A percentile compares a stretch with the other conserved stretches of the same genome.
phyloP scores from a whole-genome alignment of 1,140 invertebrate species.

The Diuraphis noxia region DNA sequence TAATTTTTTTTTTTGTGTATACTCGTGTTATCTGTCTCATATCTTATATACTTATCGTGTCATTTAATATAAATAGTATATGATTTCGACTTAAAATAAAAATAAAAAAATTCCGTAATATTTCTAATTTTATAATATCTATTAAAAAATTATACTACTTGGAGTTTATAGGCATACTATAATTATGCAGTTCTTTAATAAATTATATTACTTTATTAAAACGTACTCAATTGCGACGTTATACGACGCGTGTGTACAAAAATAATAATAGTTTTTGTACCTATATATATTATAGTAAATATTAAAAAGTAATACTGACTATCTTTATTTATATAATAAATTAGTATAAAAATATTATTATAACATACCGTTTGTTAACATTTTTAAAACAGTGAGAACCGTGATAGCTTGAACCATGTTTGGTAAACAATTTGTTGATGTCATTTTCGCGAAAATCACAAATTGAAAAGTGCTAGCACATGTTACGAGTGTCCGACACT shows the following conservation, averaged over 20 bases:
- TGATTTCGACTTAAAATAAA: no score
- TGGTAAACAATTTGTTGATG: conserved; percentile 65
- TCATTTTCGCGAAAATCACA: conserved; percentile 63
- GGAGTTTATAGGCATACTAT: not conserved
- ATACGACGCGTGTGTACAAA: not conserved
- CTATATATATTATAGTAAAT: not conserved
- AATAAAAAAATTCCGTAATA: no score
- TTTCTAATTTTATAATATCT: not conserved
- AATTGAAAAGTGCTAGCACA: conserved; percentile 11
- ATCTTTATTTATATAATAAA: not conserved
- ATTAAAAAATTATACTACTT: not conserved
- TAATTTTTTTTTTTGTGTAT: no score
- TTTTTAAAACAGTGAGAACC: conserved; percentile 78
- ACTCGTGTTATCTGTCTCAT: no score
- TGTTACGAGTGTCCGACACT: conserved; percentile 28
- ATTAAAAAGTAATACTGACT: no score
- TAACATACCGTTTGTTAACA: conserved; percentile 76
- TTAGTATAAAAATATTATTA: not conserved
- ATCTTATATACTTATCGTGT: no score
- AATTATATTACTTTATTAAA: not conserved
- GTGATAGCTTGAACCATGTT: conserved; percentile 82
- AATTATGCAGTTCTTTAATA: not conserved
- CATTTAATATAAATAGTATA: no score
- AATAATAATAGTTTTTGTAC: not conserved
- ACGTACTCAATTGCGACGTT: not conserved